phyloP scores from a whole-genome alignment of 2,113 vertebrate genomes.

The Cettia cetti region DNA sequence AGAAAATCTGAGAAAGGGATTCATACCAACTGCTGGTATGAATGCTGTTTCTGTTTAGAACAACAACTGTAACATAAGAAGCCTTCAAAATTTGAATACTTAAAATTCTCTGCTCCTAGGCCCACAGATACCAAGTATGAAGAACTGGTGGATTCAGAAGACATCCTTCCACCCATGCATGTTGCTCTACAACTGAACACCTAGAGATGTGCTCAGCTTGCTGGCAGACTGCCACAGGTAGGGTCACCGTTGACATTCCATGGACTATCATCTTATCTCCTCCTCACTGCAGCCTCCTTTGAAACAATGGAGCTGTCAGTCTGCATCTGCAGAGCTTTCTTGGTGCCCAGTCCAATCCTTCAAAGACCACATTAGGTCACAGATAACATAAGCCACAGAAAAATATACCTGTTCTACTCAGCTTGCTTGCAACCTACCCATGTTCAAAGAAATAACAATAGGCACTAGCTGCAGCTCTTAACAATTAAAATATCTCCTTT shows the following conservation, averaged over 20 bases:
- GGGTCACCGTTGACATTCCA: not conserved
- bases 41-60: not conserved
- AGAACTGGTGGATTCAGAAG: not conserved
- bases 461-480: not conserved
- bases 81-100: not conserved
- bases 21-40: not conserved
- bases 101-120: not conserved
- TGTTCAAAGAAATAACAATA: not conserved
- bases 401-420: not conserved
- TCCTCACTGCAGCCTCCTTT: not conserved
- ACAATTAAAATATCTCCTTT: not conserved
- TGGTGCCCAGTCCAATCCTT: not conserved
- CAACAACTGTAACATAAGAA: not conserved
- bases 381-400: not conserved
- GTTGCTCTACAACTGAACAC: not conserved
- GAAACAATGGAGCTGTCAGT: not conserved
- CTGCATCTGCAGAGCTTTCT: not conserved
- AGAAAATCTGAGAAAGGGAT: not conserved
- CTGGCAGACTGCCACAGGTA: not conserved
- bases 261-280: not conserved
- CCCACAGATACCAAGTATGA: not conserved
- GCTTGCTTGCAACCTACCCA: not conserved
- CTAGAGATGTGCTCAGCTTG: not conserved
- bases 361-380: not conserved
- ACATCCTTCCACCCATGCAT: not conserved